phyloP scores from a whole-genome alignment of 2,888 invertebrate genomes.

The Andrena praecox region DNA sequence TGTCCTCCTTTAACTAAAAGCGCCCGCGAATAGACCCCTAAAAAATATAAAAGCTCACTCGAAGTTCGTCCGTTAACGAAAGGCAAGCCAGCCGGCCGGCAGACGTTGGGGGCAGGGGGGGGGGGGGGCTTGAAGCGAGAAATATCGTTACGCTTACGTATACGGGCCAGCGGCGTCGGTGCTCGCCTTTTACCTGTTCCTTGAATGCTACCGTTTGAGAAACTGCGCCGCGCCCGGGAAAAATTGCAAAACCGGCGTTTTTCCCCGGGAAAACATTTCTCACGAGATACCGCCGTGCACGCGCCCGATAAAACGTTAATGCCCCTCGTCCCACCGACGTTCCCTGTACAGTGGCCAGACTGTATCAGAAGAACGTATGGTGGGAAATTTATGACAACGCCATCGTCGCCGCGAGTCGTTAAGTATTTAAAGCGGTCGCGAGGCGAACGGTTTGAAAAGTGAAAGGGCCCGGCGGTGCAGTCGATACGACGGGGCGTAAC shows the following conservation, averaged over 20 bases:
- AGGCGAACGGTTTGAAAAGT: neutral
- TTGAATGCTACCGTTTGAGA: conserved; percentile 45
- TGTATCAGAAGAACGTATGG: conserved; percentile 1
- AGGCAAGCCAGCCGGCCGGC: conserved; percentile 20
- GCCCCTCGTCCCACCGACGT: neutral
- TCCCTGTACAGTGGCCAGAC: conserved; percentile 17
- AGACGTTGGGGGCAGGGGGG: neutral
- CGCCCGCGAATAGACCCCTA: conserved; percentile 45
- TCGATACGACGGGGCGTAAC: neutral
- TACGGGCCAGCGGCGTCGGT: conserved; percentile 1
- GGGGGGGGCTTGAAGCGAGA: conserved; percentile 51
- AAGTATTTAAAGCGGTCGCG: neutral
- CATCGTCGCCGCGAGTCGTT: neutral
- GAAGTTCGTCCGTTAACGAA: conserved; percentile 68
- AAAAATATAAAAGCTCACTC: conserved; percentile 58
- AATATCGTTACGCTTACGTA: conserved; percentile 60
- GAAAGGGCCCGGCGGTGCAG: neutral
- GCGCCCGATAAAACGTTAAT: conserved; percentile 24
- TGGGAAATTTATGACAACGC: conserved; percentile 24
- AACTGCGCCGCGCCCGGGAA: conserved; percentile 44
- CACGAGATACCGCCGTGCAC: neutral
- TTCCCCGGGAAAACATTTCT: neutral
- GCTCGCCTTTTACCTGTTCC: conserved; percentile 39
- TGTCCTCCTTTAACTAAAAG: conserved; percentile 50
- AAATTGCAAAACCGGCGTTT: conserved; percentile 39